phyloP scores from a whole-genome alignment of 2,888 invertebrate species.

The Drosophila flavopinicola region DNA sequence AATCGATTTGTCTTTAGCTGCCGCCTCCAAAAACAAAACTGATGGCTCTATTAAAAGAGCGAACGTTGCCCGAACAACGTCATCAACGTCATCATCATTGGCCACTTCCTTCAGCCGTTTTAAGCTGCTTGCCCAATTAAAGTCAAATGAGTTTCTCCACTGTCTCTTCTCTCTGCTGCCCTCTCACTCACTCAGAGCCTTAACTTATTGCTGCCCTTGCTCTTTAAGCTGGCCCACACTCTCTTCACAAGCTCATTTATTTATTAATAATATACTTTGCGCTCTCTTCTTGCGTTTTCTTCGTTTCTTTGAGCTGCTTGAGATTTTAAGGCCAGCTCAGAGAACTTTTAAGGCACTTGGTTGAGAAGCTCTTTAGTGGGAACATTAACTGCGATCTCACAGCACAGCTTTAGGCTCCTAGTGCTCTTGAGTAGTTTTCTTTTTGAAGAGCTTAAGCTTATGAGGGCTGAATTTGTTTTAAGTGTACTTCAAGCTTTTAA shows the following conservation, averaged over 20 bases:
- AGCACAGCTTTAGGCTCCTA: not conserved
- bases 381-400: too few relatives aligned
- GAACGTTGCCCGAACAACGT: constrained; percentile 38
- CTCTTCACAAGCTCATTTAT: constrained; percentile 1
- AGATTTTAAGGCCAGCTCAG: not conserved
- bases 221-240: not conserved
- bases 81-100: constrained; percentile 46
- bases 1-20: constrained; percentile 81
- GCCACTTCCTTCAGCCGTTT: constrained; percentile 9
- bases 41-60: constrained; percentile 64
- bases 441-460: too few relatives aligned
- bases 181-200: constrained; percentile 15
- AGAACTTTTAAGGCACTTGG: too few relatives aligned
- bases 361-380: too few relatives aligned
- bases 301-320: not conserved
- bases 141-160: constrained; percentile 17
- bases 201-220: not conserved
- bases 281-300: not conserved
- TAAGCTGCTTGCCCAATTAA: constrained; percentile 48
- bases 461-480: not conserved
- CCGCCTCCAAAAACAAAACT: constrained; percentile 55
- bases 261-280: constrained; percentile 6
- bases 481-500: not conserved
- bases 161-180: not conserved
- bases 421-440: too few relatives aligned